A percentile compares a stretch with the other conserved stretches of the same genome.
These are phyloP conservation scores for Amaurobius ferox DNA, from an alignment of 2,888 invertebrate species.

Conservation along the genomic window DNA sequence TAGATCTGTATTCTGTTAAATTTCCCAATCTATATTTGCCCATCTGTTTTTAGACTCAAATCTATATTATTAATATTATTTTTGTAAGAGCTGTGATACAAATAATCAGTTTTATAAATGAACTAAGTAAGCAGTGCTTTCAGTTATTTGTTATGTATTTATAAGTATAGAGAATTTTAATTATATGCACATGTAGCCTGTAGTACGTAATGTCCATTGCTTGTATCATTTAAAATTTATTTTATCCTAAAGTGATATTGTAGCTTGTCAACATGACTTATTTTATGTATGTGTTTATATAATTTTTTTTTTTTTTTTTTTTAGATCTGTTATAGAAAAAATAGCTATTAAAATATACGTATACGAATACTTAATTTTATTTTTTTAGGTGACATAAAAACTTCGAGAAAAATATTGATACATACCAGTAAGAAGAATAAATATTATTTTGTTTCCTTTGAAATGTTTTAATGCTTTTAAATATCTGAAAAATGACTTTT, in stretches of 20 bases:
- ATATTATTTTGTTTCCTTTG: background rate
- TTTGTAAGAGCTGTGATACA: conserved; percentile 3
- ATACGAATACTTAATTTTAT: background rate
- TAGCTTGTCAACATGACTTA: background rate
- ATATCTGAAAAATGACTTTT: background rate
- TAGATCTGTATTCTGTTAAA: conserved; percentile 5
- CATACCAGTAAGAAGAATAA: background rate
- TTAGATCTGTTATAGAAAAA: conserved; percentile 5
- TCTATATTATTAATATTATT: background rate
- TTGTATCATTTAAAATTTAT: background rate
- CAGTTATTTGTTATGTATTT: background rate
- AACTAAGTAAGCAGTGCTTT: background rate
- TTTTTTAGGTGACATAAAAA: background rate
- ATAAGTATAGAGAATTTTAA: background rate
- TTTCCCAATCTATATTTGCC: background rate
- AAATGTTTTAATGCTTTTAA: background rate
- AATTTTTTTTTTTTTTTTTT: background rate
- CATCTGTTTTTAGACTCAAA: background rate
- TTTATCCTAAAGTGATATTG: background rate
- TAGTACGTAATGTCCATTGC: background rate
- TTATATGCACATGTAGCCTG: background rate
- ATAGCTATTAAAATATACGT: background rate
- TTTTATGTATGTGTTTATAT: conserved; percentile 4
- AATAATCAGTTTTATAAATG: conserved; percentile 4
- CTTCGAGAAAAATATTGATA: background rate